A percentile compares a stretch with the other conserved stretches of the same genome.
These are phyloP conservation scores for Altica lythri DNA, from an alignment of 2,888 invertebrate species.

Conservation along the genomic window DNA sequence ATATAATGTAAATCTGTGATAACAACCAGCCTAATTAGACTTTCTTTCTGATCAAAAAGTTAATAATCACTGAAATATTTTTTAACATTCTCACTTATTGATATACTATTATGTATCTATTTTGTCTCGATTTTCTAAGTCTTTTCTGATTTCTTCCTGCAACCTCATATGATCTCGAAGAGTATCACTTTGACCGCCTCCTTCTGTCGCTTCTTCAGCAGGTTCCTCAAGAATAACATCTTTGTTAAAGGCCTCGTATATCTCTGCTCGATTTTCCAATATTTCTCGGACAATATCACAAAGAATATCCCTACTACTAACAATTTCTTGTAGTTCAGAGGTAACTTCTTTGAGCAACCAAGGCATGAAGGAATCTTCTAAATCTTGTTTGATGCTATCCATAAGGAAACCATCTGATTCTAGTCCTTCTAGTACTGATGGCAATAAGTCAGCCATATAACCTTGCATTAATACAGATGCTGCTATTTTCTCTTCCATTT, in stretches of 20 bases:
- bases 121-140: too few species aligned
- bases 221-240: constrained; percentile 34
- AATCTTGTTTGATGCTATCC: constrained; percentile 67
- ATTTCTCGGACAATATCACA: constrained; percentile 82
- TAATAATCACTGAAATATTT: too few species aligned
- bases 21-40: too few species aligned
- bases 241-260: constrained; percentile 59
- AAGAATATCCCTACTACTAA: constrained; percentile 80
- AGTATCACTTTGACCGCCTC: constrained; percentile 46
- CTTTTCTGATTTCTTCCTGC: constrained; percentile 43
- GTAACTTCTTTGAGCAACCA: constrained; percentile 86
- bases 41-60: too few species aligned
- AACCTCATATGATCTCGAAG: constrained; percentile 51
- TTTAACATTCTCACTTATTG: too few species aligned
- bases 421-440: constrained; percentile 80
- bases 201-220: constrained; percentile 44
- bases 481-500: constrained; percentile 76
- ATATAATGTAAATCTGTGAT: too few species aligned
- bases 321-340: constrained; percentile 77
- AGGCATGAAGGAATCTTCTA: constrained; percentile 82
- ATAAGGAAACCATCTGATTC: constrained; percentile 73
- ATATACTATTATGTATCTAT: too few species aligned
- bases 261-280: constrained; percentile 72
- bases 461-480: constrained; percentile 83
- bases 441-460: constrained; percentile 85